These are phyloP conservation scores for Lepidurus apus DNA, from an alignment of 1,140 invertebrate species.

Conservation along the genomic window DNA sequence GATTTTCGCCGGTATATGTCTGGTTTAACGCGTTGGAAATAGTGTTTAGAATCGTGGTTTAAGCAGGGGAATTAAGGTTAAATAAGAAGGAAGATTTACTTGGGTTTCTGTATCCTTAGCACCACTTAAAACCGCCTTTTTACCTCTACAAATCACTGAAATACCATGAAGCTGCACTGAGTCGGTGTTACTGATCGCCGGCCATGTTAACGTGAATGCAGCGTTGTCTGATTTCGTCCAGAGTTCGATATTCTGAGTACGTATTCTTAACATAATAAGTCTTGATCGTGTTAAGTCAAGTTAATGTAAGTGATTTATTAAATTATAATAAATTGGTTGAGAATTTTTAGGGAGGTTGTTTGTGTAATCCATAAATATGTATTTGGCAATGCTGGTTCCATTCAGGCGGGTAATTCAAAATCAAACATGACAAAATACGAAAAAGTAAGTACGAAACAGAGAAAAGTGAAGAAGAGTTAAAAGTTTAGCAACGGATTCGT, in stretches of 20 bases:
- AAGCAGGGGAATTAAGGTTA: background rate
- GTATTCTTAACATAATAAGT: too few species aligned
- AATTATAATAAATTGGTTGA: too few species aligned
- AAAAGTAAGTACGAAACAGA: background rate
- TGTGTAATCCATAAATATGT: background rate
- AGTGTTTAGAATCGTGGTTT: background rate
- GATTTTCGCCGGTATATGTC: background rate
- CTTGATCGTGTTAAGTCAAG: too few species aligned
- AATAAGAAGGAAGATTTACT: background rate
- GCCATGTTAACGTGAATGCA: conserved; percentile 3
- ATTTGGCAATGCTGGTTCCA: background rate
- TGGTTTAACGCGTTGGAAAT: background rate
- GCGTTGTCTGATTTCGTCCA: background rate
- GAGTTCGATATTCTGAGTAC: background rate
- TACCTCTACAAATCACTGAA: conserved; percentile 10
- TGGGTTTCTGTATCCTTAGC: conserved; percentile 14
- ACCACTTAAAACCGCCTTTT: background rate
- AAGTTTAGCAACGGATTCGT: background rate
- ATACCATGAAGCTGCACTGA: conserved; percentile 21
- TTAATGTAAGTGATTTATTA: too few species aligned
- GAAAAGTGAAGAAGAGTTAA: background rate
- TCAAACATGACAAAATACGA: background rate
- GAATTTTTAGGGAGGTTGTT: background rate
- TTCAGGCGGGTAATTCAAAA: background rate
- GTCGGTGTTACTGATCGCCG: conserved; percentile 20